Evolutionary conservation across 2,113 vertebrate species (phyloP).

Genomic region (Caranx melampygus): DNA sequence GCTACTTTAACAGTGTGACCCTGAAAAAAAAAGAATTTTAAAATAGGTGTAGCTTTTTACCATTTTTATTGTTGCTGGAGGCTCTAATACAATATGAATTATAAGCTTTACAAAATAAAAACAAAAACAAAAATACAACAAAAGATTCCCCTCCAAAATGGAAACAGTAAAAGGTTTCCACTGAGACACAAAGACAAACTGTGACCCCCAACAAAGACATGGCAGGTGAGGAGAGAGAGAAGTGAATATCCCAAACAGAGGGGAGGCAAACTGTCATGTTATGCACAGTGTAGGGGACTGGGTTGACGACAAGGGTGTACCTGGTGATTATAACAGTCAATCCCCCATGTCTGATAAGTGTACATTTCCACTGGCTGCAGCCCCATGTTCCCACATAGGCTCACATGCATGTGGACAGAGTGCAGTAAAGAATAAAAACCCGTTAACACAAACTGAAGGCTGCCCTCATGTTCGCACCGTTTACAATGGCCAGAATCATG

Average conservation of each 20-base stretch:
- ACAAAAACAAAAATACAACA: conserved; percentile 75
- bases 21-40: not conserved
- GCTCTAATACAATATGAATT: conserved; percentile 88
- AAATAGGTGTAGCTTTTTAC: conserved; percentile 69
- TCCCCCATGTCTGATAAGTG: conserved; percentile 62
- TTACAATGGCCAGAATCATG: conserved; percentile 56
- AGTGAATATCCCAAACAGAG: conserved; percentile 48
- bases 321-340: conserved; percentile 71
- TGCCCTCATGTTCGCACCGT: conserved; percentile 43
- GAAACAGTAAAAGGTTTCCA: conserved; percentile 78
- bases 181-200: conserved; percentile 76
- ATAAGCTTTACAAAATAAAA: conserved; percentile 88
- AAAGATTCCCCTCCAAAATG: conserved; percentile 81
- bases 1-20: not conserved
- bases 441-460: conserved; percentile 45
- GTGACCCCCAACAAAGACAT: conserved; percentile 79
- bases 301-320: conserved; percentile 46
- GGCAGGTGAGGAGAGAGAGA: conserved; percentile 67
- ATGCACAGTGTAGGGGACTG: conserved; percentile 57
- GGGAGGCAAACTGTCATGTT: conserved; percentile 65
- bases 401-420: conserved; percentile 55
- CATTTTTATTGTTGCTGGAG: conserved; percentile 88
- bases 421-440: conserved; percentile 56
- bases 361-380: conserved; percentile 49
- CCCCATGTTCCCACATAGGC: conserved; percentile 52